Percentiles rank a stretch among this genome's conserved stretches.
Conservation (phyloP, 2,888 invertebrate genomes). For the Abrostola triplasia region DNA sequence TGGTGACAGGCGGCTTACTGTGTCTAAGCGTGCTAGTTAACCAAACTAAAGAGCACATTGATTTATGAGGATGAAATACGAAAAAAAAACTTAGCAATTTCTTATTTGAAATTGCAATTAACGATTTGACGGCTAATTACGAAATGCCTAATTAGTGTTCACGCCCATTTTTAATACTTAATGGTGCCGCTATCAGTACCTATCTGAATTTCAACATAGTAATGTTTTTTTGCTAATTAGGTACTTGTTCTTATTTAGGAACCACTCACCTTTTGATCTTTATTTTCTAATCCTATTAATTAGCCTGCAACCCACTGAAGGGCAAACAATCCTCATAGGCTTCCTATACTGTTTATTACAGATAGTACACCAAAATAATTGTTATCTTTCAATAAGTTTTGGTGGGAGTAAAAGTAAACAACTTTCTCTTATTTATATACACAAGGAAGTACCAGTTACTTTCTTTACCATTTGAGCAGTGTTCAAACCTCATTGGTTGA, state of each 20-base stretch:
- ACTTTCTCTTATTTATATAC: conserved; percentile 30
- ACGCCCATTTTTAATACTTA: conserved; percentile 9
- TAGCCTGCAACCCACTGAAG: neutral
- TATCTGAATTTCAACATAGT: no score
- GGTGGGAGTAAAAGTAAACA: conserved; percentile 12
- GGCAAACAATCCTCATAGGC: no score
- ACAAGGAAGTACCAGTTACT: conserved; percentile 26
- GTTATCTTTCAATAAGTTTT: neutral
- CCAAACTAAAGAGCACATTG: neutral
- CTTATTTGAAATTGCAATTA: neutral
- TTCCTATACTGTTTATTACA: no score
- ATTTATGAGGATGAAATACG: neutral
- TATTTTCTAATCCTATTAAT: neutral
- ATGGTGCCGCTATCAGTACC: conserved; percentile 1
- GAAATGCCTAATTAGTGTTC: neutral
- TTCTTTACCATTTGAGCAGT: conserved; percentile 29
- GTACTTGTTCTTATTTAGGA: no score
- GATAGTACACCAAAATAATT: neutral
- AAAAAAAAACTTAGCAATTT: neutral
- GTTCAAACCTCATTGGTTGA: neutral
- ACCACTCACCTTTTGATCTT: neutral
- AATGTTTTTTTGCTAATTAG: no score
- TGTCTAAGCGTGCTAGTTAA: conserved; percentile 36
- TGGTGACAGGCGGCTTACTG: conserved; percentile 68
- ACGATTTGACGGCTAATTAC: neutral